Evolutionary conservation across 2,113 vertebrate species (phyloP), one percentile per base, ranked within the genome.

Genomic region (Upupa epops): DNA sequence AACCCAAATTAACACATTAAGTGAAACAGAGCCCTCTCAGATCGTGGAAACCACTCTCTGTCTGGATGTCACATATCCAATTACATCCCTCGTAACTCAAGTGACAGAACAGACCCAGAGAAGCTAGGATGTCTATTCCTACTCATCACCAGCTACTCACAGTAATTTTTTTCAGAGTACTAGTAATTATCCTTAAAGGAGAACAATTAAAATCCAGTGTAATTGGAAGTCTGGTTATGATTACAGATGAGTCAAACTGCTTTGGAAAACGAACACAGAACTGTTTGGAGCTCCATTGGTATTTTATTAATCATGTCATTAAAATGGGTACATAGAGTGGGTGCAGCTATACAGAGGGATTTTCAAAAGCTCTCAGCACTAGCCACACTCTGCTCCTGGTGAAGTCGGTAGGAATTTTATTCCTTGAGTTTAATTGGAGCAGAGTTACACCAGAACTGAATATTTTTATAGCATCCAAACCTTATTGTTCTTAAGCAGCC

Each of bases 1-100:
- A 95, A 45, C 84, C 64, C 92, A 95, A 94, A 95, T 96, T 95
- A 95, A 96, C 90, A 95, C 94, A 95, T 94, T 95, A 92, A 94
- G 86, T 95, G 92, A 91, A 96, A 93, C 78, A 92, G 81, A 46
- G 86, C 79, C n/a, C 72, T 64, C 90, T 94, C 88, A 90, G 92
- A 95, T 95, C 90, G 86, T 95, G 92, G 89, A 89, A 95, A 95
- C 93, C 92, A 63, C 86, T 92, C 93, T 88, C 56, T 77, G 85
- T 72, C 90, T 93, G 95, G 74, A 90, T 95, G 93, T 93, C 93
- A 89, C 90, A 96, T 88, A 85, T 78, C 92, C 77, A 92, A 93
- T 96, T 95, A 89, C 91, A 93, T 94, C 85, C 90, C 94, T 95
- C 11, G 40, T 95, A 95, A 94, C 89, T 95, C 90, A 94, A 93